Conservation (phyloP, 2,888 invertebrate species). For the Ophioninae sp. region DNA sequence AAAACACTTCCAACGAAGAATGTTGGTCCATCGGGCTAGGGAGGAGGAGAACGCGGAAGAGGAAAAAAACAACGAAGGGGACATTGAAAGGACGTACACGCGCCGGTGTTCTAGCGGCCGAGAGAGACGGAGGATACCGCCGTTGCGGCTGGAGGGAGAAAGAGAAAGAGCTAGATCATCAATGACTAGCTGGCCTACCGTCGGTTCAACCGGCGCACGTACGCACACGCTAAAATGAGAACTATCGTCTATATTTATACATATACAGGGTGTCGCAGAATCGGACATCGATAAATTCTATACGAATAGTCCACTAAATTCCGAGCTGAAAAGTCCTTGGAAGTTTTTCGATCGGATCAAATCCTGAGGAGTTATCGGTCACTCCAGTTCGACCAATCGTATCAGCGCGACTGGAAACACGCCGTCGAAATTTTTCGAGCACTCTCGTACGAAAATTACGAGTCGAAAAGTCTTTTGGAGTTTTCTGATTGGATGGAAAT, state of each 20-base stretch:
- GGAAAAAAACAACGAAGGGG: conserved; percentile 18
- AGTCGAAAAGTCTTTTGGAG: too few species aligned
- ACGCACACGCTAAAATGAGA: conserved; percentile 8
- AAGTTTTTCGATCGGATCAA: background rate
- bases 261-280: background rate
- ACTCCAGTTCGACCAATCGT: background rate
- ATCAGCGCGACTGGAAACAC: background rate
- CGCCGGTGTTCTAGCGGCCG: conserved; percentile 27
- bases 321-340: background rate
- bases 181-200: conserved; percentile 51
- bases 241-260: conserved; percentile 11
- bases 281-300: background rate
- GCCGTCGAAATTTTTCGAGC: background rate
- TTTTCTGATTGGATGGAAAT: too few species aligned
- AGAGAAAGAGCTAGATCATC: conserved; percentile 31
- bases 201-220: background rate
- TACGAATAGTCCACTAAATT: background rate
- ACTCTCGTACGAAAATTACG: too few species aligned
- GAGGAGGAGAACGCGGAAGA: background rate
- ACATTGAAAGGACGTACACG: conserved; percentile 53
- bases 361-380: background rate
- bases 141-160: background rate
- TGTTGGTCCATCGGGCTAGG: conserved; percentile 15
- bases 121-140: background rate
- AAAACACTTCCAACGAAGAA: conserved; percentile 7